These are phyloP conservation scores for Drosophila acutilabella DNA, from an alignment of 2,888 invertebrate species.

Conservation along the genomic window DNA sequence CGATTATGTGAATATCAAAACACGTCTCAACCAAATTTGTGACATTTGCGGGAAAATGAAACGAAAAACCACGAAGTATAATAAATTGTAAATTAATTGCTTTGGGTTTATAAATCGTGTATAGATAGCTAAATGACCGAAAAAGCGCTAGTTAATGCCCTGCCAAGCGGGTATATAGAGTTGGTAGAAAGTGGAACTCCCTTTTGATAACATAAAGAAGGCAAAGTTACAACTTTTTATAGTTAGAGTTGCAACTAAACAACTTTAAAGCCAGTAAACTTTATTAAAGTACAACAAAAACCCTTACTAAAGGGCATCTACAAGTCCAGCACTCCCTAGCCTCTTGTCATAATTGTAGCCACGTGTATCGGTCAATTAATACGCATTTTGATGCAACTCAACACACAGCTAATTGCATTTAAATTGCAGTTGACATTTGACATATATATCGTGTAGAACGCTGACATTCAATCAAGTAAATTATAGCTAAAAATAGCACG, in stretches of 20 bases:
- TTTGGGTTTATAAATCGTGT: constrained; percentile 34
- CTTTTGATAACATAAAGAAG: too few relatives aligned
- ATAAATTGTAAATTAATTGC: constrained; percentile 59
- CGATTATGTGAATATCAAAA: constrained; percentile 45
- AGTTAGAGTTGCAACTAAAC: too few relatives aligned
- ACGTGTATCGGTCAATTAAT: constrained; percentile 44
- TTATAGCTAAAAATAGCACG: constrained; percentile 36
- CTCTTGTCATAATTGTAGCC: constrained; percentile 8
- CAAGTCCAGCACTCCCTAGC: neutral
- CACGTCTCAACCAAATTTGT: constrained; percentile 38
- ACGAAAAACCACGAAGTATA: constrained; percentile 24
- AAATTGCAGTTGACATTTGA: constrained; percentile 54
- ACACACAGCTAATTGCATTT: constrained; percentile 49
- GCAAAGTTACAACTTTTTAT: too few relatives aligned
- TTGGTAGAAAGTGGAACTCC: neutral
- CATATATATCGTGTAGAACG: constrained; percentile 9
- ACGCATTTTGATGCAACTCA: constrained; percentile 29
- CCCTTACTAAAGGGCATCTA: neutral
- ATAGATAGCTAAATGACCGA: neutral
- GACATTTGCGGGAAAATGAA: constrained; percentile 30
- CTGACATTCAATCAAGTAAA: constrained; percentile 57
- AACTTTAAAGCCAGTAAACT: neutral
- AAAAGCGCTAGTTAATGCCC: neutral
- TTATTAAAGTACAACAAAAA: too few relatives aligned
- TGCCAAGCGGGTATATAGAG: neutral